Base-by-base conservation (phyloP, 2,797 vertebrate species). In the Tapera naevia region DNA sequence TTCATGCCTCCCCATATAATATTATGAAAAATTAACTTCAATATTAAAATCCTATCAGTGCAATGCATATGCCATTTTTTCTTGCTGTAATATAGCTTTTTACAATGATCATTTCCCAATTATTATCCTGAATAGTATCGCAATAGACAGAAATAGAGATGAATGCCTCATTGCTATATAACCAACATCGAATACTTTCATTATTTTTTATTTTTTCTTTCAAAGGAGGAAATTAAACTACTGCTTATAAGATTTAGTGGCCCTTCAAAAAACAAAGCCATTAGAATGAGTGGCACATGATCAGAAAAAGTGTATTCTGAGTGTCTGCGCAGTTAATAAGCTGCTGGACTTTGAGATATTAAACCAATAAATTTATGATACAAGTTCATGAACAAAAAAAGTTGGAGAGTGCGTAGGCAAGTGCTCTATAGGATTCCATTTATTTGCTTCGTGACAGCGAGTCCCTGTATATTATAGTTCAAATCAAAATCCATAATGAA, bases 291-390 rank as follows among this genome's bases (percentile, higher is more conserved):
- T 97, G 96, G 91, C 96, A 88, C 76, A 95, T 95, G 88, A 93
- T 84, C 94, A 97, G 93, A 97, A 97, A 96, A 95, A 96, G 50
- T 66, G 58, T 89, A 93, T 95, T 96, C 90, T 17, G 28, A 95
- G 62, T 95, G 83, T 91, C 90, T 90, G 88, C 88, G 91, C 91
- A 97, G 97, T 94, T 97, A 98, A 97, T 97, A 97, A 97, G 96
- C 85, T 97, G 95, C 95, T 97, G 96, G 96, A 97, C 91, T 97
- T 96, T 94, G 74, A 97, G 93, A 97, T 98, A 98, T 98, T 98
- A 98, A 97, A 97, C 90, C 94, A 97, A 97, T 98, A 98, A 94
- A 96, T 97, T 98, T 93, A 82, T 66, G 67, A 94, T 96, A 96
- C 80, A 96, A 96, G 95, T 97, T 95, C 75, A 85, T 13, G 88